phyloP scores from a whole-genome alignment of 2,113 vertebrate genomes.

The Columba livia region DNA sequence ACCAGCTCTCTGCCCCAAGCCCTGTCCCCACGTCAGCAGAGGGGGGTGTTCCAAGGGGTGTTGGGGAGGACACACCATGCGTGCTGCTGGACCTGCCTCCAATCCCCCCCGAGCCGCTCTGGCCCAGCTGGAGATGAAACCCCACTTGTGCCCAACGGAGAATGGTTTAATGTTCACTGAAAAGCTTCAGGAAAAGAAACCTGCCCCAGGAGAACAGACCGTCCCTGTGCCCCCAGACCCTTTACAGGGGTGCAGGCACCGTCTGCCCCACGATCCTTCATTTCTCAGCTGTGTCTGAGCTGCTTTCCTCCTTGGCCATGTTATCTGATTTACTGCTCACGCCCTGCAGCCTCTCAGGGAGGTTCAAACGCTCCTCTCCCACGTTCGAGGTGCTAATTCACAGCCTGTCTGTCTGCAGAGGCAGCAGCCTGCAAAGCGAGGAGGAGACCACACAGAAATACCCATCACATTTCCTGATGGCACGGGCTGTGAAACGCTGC shows the following conservation, averaged over 20 bases:
- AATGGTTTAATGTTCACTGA: not conserved
- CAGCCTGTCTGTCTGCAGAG: not conserved
- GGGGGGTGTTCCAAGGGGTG: not conserved
- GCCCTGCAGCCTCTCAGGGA: not conserved
- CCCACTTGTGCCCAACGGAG: fast-evolving
- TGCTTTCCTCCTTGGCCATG: not conserved
- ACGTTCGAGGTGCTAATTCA: not conserved
- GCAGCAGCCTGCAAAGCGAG: not conserved
- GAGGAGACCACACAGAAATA: not conserved
- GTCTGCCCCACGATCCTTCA: fast-evolving
- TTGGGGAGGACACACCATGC: not conserved
- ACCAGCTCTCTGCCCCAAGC: not conserved
- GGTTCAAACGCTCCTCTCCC: not conserved
- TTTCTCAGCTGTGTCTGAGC: not conserved
- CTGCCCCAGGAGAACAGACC: fast-evolving
- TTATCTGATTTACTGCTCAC: not conserved
- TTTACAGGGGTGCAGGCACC: not conserved
- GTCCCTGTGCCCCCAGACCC: not conserved
- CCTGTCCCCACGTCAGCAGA: not conserved
- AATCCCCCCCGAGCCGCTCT: not conserved
- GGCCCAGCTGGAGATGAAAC: not conserved
- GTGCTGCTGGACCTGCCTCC: not conserved
- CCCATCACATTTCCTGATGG: not conserved
- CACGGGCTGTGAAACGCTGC: not conserved
- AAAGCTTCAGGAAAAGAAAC: not conserved